phyloP scores from a whole-genome alignment of 2,113 vertebrate genomes.

The Perca fluviatilis region DNA sequence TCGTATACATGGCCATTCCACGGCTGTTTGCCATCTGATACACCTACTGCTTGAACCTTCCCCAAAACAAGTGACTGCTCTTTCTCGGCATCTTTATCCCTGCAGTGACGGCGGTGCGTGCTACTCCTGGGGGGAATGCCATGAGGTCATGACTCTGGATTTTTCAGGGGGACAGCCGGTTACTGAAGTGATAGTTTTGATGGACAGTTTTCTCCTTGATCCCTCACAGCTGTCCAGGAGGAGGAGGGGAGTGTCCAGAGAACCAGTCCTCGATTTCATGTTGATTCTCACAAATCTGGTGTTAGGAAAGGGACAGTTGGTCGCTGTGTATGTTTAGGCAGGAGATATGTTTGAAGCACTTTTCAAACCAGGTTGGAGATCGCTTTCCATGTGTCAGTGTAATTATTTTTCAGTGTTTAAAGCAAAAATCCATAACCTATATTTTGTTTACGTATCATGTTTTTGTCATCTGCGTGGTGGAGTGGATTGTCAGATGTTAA shows the following conservation, averaged over 20 bases:
- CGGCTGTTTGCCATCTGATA: constrained; percentile 74
- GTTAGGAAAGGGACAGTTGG: constrained; percentile 5
- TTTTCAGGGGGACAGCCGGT: constrained; percentile 76
- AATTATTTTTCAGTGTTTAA: neutral
- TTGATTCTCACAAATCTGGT: constrained; percentile 36
- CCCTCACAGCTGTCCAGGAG: constrained; percentile 71
- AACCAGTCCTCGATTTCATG: constrained; percentile 7
- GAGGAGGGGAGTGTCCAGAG: constrained; percentile 34
- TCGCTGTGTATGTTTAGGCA: neutral
- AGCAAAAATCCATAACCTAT: constrained; percentile 9
- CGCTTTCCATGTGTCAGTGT: neutral
- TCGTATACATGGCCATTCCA: constrained; percentile 46
- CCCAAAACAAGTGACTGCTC: constrained; percentile 36
- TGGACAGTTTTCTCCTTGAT: constrained; percentile 72
- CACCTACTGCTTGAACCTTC: constrained; percentile 49
- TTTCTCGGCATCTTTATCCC: constrained; percentile 64
- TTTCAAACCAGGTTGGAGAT: neutral
- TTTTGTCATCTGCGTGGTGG: neutral
- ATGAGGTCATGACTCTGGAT: constrained; percentile 75
- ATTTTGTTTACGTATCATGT: neutral
- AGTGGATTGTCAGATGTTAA: neutral
- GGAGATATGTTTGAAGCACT: constrained; percentile 14
- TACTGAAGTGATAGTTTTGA: constrained; percentile 69
- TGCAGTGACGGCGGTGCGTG: constrained; percentile 39
- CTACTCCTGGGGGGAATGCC: constrained; percentile 68